Percentiles rank a stretch among this genome's conserved stretches.
Conservation (phyloP, 2,797 vertebrate genomes). For the Leptoclinus maculatus region DNA sequence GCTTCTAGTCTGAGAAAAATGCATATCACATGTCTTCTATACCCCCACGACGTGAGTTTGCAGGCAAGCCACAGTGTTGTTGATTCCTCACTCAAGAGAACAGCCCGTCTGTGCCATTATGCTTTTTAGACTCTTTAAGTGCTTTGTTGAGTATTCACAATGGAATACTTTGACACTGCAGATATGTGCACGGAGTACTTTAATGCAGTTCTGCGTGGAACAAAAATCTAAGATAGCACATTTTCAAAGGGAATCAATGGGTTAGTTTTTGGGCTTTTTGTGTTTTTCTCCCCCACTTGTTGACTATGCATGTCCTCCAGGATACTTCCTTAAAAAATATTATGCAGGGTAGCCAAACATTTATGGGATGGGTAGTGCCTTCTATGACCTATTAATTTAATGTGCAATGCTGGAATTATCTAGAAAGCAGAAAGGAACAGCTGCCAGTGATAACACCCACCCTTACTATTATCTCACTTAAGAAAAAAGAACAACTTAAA, state of each 20-base stretch:
- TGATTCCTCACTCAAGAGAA: conserved; percentile 35
- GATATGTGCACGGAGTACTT: conserved; percentile 23
- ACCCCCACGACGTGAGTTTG: conserved; percentile 9
- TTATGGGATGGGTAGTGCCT: background rate
- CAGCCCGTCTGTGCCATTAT: conserved; percentile 9
- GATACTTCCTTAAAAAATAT: background rate
- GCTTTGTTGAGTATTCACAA: conserved; percentile 41
- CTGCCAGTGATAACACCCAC: conserved; percentile 5
- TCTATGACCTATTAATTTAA: background rate
- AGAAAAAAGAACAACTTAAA: background rate
- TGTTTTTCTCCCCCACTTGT: background rate
- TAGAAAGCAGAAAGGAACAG: conserved; percentile 1
- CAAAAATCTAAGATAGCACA: conserved; percentile 18
- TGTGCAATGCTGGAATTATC: conserved; percentile 1
- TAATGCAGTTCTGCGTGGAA: conserved; percentile 27
- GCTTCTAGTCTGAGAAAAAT: conserved; percentile 17
- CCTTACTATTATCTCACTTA: background rate
- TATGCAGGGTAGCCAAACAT: conserved; percentile 1
- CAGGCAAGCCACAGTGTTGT: background rate
- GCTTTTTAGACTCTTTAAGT: conserved; percentile 43
- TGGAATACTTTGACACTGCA: conserved; percentile 35
- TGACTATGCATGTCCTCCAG: background rate
- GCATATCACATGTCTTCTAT: conserved; percentile 5
- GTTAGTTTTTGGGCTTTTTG: background rate
- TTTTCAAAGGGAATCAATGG: conserved; percentile 26